Evolutionary conservation across 2,113 vertebrate genomes (phyloP), one percentile per base, ranked within the genome.

Genomic region (Poicephalus gulielmi): DNA sequence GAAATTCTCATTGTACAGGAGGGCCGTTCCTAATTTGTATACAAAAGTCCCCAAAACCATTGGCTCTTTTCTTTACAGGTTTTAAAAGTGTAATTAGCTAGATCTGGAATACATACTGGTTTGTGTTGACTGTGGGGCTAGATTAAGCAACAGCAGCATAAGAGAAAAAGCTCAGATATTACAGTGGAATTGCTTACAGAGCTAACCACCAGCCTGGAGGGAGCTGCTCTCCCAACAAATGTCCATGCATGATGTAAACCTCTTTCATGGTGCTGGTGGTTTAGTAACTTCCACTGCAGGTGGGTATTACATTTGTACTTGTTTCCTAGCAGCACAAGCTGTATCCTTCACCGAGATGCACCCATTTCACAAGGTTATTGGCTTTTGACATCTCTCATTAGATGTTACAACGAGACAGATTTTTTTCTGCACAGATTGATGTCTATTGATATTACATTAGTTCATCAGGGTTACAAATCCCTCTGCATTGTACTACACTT

Each of bases 391-490:
- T 73, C 86, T 57, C 85, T 95, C 75, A 23, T 84, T 94, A 94
- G 90, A 75, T 88, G 66, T 89, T 96, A 95, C 5, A 39, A 94
- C 7, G 50, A 96, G 94, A 77, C 57, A 90, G 55, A 17, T 24
- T 86, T 95, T 83, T 74, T 82, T 86, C 97, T 93, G 59, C 89
- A 85, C 67, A 91, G 84, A 97, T 91, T 97, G 97, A 97, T 97
- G 85, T 64, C 83, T 86, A 95, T 85, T 96, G 95, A 95, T 97
- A 93, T 89, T 90, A 43, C 84, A 95, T 97, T 96, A 95, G 92
- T 93, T 97, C 96, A 96, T 93, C 62, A 75, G 91, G 95, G 90
- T 91, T 95, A 95, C 46, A 95, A 95, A 96, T 83, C 80, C 57
- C 67, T 50, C 41, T 69, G 81, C 91, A 90, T 86, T 92, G 73